Base-by-base conservation (phyloP, 2,113 vertebrate species). In the Chionomys nivalis region DNA sequence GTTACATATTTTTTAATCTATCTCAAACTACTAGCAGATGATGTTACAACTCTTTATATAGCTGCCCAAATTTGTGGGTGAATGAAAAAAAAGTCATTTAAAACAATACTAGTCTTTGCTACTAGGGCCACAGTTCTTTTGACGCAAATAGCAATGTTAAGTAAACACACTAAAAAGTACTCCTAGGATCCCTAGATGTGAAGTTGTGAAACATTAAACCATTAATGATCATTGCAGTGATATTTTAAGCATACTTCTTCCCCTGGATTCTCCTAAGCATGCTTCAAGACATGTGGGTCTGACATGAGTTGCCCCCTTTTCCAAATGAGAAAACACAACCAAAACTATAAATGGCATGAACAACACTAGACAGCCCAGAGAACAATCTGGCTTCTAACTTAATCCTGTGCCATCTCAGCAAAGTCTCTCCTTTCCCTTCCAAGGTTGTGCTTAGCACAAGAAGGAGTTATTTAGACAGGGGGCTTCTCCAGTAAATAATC, bases 281-380 rank as follows among this genome's bases (percentile, higher is more conserved):
- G 24, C 33, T 39, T 4, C 21, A 72, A 63, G 78, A 94, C 39
- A 94, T 85, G 89, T 68, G 39, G 47, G 31, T 78, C 49, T 78
- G 72, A 44, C 86, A 94, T 92, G 73, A 86, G 44, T 63, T 93
- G 65, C 58, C 85, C 72, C 47, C 86, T 55, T 96, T 95, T 96
- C 72, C 66, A 93, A 91, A 47, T 24, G 81, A 94, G 31, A 44
- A 95, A 94, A 87, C 14, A 65, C 58, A 70, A 68, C 19, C 52
- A 26, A 70, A 52, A 88, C 89, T 58, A 86, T 66, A 76, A 96
- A 58, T 31, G 91, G 33, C 44, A 83, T 26, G 14, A 63, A 42
- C 28, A 63, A 21, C 3, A 17, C 11, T n/a, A 39, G 23, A 31
- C 28, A 17, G 10, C 3, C 21, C 63, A 81, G 3, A 91, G 68